Conservation (phyloP, 1,140 invertebrate genomes). For the Sitobion miscanthi region DNA sequence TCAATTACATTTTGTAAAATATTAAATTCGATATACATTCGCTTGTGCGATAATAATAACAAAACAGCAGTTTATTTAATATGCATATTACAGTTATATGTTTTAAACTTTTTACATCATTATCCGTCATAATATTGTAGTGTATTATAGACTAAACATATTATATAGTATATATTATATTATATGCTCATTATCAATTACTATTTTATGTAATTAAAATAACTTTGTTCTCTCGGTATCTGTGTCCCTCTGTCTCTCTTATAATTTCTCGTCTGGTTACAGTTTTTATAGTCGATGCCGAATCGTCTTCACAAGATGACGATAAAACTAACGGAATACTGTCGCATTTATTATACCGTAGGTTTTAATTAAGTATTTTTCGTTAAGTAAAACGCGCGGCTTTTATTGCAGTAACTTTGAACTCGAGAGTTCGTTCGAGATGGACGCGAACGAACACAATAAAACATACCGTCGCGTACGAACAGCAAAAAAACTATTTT, state of each 20-base stretch:
- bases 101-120: background rate
- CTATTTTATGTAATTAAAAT: background rate
- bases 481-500: background rate
- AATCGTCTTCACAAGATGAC: background rate
- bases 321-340: conserved; percentile 1
- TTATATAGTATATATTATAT: too few species aligned
- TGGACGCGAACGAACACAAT: background rate
- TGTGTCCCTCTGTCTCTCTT: too few species aligned
- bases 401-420: background rate
- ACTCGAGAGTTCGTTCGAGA: background rate
- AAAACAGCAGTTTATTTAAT: background rate
- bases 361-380: conserved; percentile 5
- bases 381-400: background rate
- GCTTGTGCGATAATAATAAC: background rate
- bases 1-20: background rate
- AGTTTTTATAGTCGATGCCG: background rate
- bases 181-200: background rate
- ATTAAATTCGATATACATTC: background rate
- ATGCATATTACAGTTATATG: background rate
- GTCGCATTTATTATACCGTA: background rate
- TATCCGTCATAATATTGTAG: background rate
- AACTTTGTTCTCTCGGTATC: too few species aligned
- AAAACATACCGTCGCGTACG: background rate
- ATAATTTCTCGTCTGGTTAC: background rate
- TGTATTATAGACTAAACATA: too few species aligned